Conservation (phyloP, 2,888 invertebrate species). For the Agrotis segetum region DNA sequence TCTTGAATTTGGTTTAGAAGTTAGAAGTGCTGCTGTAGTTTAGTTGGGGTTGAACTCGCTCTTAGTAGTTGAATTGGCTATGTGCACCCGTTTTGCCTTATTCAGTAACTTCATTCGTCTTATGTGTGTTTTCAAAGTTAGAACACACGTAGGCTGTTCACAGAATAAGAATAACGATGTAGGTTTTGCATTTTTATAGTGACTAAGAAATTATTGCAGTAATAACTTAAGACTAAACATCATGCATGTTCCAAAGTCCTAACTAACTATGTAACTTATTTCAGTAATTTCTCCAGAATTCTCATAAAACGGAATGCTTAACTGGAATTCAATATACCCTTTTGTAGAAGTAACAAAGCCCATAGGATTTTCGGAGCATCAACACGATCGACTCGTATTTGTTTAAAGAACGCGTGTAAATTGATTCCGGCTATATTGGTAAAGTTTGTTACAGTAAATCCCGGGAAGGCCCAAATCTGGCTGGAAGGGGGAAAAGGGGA, state of each 20-base stretch:
- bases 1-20: too few relatives aligned
- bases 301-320: slow-evolving; percentile 11
- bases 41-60: too few relatives aligned
- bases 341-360: slow-evolving; percentile 40
- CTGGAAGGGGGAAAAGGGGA: slow-evolving; percentile 73
- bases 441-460: slow-evolving; percentile 83
- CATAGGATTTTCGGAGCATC: slow-evolving; percentile 51
- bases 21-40: too few relatives aligned
- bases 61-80: not conserved
- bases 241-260: not conserved
- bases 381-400: slow-evolving; percentile 61
- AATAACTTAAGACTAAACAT: too few relatives aligned
- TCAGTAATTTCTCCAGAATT: not conserved
- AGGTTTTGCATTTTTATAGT: slow-evolving; percentile 1
- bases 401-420: slow-evolving; percentile 78
- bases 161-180: not conserved
- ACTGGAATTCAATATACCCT: slow-evolving; percentile 26
- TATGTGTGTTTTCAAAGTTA: slow-evolving; percentile 13
- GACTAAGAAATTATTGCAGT: not conserved
- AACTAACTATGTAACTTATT: not conserved
- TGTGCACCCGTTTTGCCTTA: not conserved
- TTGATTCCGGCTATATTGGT: slow-evolving; percentile 81
- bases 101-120: slow-evolving; percentile 1
- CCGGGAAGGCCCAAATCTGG: slow-evolving; percentile 64
- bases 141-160: not conserved